Base-by-base conservation (phyloP, 23 tunicate species). In the Clavelina lepadiformis region DNA sequence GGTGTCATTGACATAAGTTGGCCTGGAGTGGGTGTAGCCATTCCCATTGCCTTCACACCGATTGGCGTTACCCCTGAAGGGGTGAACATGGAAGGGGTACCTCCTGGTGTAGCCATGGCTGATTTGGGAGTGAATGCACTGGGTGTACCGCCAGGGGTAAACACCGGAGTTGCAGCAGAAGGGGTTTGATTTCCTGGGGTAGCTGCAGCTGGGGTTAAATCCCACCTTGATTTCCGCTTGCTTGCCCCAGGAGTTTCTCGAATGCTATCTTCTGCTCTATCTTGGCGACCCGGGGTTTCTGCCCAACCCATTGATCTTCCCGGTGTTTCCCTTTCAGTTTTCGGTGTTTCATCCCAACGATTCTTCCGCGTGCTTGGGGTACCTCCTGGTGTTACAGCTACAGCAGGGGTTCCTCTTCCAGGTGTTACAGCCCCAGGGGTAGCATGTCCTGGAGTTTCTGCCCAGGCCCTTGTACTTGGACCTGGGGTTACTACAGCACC, bases 211-310 rank as follows among this genome's bases (percentile, higher is more conserved):
- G 99, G 99, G 1, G 99, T 93, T 54, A 93, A 45, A 68, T 93
- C 99, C 99, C 99, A 93, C 70, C 99, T 80, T 23, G 94, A 85
- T 46, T 85, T 85, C n/a, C 88, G 56, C 53, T 85, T 87, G 61
- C 99, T 88, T 23, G 94, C 85, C 7, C 96, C 94, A 38, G 89
- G 81, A 23, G 99, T 85, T 36, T 82, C 85, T 41, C 96, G 79
- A 4, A 73, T 72, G 38, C 85, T 76, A 19, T 88, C 96, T 30
- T 80, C 88, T 27, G 67, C 96, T 36, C 77, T 53, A 52, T 92
- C 93, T 35, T 60, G 74, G 20, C 93, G 68, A 3, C 82, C 82
- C 28, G 98, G 91, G 19, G 98, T 92, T 34, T 88, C 96, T 13
- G 96, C 96, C 96, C 96, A 88, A 28, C 98, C 98, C 78, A 83